Conservation (phyloP, 92 coral and sea anemone species). For the Epizoanthus scotinus region DNA sequence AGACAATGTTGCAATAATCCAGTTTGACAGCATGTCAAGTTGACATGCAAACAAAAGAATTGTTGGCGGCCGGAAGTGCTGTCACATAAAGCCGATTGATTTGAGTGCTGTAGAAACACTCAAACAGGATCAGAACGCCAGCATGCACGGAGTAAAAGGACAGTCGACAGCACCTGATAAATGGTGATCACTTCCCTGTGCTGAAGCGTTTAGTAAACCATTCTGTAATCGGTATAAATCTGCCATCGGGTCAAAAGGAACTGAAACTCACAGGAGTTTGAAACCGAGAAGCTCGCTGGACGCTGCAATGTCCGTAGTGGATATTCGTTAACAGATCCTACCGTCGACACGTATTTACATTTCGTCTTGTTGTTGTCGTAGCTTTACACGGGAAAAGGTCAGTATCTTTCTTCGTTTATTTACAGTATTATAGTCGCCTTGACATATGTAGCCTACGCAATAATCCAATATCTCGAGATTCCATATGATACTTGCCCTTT, state of each 20-base stretch:
- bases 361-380: background rate
- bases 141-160: background rate
- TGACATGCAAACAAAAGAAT: background rate
- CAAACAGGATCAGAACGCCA: background rate
- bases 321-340: conserved; percentile 8
- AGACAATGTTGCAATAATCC: background rate
- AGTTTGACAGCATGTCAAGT: conserved; percentile 7
- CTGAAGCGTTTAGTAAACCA: conserved; percentile 22
- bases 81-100: conserved; percentile 3
- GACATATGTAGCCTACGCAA: too few relatives aligned
- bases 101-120: conserved; percentile 1
- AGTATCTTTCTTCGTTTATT: background rate
- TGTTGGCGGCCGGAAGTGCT: conserved; percentile 14
- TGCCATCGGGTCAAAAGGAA: conserved; percentile 1
- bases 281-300: conserved; percentile 6
- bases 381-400: conserved; percentile 6
- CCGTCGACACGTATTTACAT: background rate
- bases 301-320: background rate
- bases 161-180: conserved; percentile 12
- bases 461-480: too few relatives aligned
- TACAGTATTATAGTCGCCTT: too few relatives aligned
- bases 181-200: background rate
- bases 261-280: background rate
- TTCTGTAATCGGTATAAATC: conserved; percentile 4
- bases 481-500: too few relatives aligned